Conservation (phyloP, 2,113 vertebrate genomes). For the Sterrhoptilus dennistouni region DNA sequence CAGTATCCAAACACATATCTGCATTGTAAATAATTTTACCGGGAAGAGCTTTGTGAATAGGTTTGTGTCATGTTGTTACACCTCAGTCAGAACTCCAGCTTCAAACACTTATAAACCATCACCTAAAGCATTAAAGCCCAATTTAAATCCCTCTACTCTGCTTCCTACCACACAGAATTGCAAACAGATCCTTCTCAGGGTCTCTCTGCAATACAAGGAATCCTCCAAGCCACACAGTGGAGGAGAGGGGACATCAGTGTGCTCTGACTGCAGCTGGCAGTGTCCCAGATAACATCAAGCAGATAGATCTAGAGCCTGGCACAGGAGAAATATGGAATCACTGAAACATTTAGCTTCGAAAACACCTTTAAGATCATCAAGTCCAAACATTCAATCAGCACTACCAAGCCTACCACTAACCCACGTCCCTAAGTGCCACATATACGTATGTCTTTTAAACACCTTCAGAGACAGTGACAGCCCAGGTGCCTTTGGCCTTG, state of each 20-base stretch:
- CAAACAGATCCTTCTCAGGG: neutral
- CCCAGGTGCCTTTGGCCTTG: neutral
- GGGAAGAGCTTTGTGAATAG: neutral
- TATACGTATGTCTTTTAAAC: fast-evolving
- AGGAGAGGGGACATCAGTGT: neutral
- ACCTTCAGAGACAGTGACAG: neutral
- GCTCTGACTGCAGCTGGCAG: neutral
- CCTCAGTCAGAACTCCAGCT: neutral
- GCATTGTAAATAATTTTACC: neutral
- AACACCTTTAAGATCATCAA: neutral
- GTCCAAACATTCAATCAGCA: neutral
- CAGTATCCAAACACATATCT: neutral
- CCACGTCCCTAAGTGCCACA: neutral
- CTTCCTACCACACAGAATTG: neutral
- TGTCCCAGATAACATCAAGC: neutral
- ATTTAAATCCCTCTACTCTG: neutral
- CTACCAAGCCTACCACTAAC: neutral
- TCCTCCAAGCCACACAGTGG: too few species aligned
- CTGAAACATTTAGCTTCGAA: neutral
- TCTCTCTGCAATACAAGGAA: neutral
- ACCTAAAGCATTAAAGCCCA: neutral
- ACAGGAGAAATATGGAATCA: neutral
- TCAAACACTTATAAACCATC: neutral
- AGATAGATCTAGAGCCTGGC: neutral
- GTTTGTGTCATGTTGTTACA: neutral